Conservation (phyloP, 2,888 invertebrate species). For the Yponomeuta plumbellus region DNA sequence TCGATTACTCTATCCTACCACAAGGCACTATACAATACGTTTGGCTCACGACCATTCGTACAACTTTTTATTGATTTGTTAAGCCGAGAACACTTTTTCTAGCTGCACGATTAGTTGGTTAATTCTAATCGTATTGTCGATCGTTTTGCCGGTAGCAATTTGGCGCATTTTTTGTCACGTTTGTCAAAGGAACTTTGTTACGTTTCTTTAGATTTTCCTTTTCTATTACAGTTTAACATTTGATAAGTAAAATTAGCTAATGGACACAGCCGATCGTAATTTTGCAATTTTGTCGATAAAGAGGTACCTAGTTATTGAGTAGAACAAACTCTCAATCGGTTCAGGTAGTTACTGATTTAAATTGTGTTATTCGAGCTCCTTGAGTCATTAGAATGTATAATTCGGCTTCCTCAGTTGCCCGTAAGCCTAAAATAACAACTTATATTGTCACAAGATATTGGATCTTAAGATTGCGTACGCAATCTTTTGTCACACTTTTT, state of each 20-base stretch:
- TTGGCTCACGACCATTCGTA: not conserved
- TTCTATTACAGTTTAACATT: not conserved
- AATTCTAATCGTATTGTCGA: not conserved
- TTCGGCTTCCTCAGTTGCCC: slow-evolving; percentile 24
- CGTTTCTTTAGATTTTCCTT: not conserved
- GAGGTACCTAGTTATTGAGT: not conserved
- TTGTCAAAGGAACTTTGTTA: not conserved
- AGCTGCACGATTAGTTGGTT: not conserved
- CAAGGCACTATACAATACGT: not conserved
- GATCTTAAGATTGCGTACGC: slow-evolving; percentile 62
- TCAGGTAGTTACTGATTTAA: not conserved
- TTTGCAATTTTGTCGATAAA: not conserved
- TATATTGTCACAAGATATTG: slow-evolving; percentile 54
- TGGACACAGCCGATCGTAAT: not conserved
- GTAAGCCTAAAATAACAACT: slow-evolving; percentile 61
- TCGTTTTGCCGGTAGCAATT: not conserved
- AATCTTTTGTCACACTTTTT: slow-evolving; percentile 51
- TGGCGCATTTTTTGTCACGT: not conserved
- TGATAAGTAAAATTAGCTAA: not conserved
- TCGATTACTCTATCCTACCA: not conserved
- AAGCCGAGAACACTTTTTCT: not conserved
- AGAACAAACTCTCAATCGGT: not conserved
- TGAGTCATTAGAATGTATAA: slow-evolving; percentile 14
- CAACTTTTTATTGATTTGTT: not conserved
- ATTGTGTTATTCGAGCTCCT: not conserved